These are phyloP conservation scores for Neoascia interrupta DNA, from an alignment of 2,888 invertebrate genomes.

Conservation along the genomic window DNA sequence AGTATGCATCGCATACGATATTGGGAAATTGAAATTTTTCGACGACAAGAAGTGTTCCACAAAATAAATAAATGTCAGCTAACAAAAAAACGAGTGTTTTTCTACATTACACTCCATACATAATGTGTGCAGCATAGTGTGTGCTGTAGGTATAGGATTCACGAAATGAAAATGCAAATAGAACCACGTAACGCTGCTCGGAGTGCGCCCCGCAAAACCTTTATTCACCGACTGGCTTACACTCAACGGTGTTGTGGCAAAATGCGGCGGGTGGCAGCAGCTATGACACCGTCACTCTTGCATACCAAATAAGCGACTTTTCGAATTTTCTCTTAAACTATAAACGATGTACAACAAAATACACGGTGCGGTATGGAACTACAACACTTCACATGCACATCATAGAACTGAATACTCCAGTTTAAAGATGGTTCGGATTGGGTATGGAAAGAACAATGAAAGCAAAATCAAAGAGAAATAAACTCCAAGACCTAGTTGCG, in stretches of 20 bases:
- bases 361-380: background rate
- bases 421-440: conserved; percentile 64
- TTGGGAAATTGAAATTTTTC: conserved; percentile 69
- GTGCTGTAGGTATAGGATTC: conserved; percentile 23
- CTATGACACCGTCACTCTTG: conserved; percentile 40
- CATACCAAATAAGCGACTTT: conserved; percentile 63
- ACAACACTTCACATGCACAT: conserved; percentile 33
- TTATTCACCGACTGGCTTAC: conserved; percentile 39
- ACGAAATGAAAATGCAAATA: conserved; percentile 66
- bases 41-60: conserved; percentile 66
- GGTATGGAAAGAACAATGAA: conserved; percentile 50
- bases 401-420: conserved; percentile 9
- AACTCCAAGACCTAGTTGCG: conserved; percentile 25
- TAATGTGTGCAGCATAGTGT: conserved; percentile 4
- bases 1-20: conserved; percentile 65
- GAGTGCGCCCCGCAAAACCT: conserved; percentile 55
- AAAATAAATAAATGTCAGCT: conserved; percentile 51
- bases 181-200: conserved; percentile 55
- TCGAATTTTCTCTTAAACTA: conserved; percentile 11
- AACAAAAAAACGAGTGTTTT: conserved; percentile 40
- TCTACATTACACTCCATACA: conserved; percentile 20
- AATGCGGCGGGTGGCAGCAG: conserved; percentile 14
- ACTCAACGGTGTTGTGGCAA: background rate
- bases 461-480: conserved; percentile 1
- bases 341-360: conserved; percentile 5